A percentile compares a stretch with the other conserved stretches of the same genome.
Conservation (phyloP, 2,113 vertebrate species). For the Rattus rattus region DNA sequence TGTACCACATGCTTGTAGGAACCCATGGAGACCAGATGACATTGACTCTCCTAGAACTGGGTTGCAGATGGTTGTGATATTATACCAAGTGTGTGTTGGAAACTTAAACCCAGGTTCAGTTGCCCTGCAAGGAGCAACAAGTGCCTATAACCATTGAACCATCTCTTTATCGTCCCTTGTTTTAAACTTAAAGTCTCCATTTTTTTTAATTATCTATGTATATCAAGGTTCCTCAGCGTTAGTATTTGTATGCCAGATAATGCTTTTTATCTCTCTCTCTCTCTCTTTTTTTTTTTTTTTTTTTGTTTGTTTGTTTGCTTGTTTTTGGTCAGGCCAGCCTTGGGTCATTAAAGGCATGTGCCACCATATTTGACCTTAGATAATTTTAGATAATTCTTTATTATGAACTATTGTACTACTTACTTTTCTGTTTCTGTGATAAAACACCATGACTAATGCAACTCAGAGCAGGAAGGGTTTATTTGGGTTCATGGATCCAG, state of each 20-base stretch:
- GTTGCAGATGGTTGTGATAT: not conserved
- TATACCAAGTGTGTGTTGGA: not conserved
- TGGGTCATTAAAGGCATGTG: not conserved
- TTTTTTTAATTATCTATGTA: slow-evolving; percentile 22
- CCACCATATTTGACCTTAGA: not conserved
- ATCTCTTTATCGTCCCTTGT: not conserved
- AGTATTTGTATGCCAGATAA: not conserved
- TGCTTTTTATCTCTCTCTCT: not conserved
- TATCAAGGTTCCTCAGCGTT: not conserved
- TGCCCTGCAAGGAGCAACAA: not conserved
- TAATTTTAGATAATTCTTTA: not conserved
- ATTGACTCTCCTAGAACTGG: not conserved
- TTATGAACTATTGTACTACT: not conserved
- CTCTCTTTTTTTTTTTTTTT: too few relatives aligned
- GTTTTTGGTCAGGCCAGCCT: not conserved
- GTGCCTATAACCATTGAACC: not conserved
- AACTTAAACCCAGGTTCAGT: not conserved
- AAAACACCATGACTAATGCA: not conserved
- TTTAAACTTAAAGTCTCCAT: slow-evolving; percentile 22
- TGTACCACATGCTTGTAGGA: too few relatives aligned
- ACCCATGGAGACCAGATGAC: not conserved
- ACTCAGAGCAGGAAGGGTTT: not conserved
- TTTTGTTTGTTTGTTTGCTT: too few relatives aligned
- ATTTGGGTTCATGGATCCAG: not conserved
- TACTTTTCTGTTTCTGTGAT: not conserved